phyloP scores from a whole-genome alignment of 2,888 invertebrate genomes.

The Trissolcus brochymenae region DNA sequence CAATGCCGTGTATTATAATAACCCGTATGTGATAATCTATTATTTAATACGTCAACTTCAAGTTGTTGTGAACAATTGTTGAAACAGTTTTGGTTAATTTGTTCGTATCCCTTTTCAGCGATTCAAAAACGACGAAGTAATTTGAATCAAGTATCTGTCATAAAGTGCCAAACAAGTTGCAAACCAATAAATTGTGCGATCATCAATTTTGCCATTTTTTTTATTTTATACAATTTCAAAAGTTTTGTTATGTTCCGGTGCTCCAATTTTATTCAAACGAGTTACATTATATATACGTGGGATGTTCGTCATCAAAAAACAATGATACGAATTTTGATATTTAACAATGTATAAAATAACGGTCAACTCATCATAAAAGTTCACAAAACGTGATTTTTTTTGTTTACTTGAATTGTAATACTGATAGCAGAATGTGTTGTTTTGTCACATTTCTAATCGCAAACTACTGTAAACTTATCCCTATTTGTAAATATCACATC shows the following conservation, averaged over 20 bases:
- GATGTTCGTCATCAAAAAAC: no score
- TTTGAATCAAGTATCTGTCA: constrained; percentile 16
- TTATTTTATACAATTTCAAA: no score
- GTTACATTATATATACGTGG: no score
- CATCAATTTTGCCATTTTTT: no score
- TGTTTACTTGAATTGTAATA: constrained; percentile 20
- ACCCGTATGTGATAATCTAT: constrained; percentile 56
- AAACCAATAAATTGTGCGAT: neutral
- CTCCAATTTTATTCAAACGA: no score
- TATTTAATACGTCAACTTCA: constrained; percentile 14
- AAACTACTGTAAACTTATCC: no score
- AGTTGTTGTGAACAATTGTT: constrained; percentile 16
- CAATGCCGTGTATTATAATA: constrained; percentile 46
- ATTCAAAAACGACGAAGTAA: neutral
- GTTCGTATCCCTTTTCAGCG: neutral
- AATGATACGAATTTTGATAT: no score
- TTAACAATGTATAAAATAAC: no score
- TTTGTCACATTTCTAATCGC: constrained; percentile 3
- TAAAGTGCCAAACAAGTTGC: constrained; percentile 22
- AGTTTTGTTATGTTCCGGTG: no score
- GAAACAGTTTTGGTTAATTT: constrained; percentile 17
- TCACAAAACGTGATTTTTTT: constrained; percentile 19
- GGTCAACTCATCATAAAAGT: constrained; percentile 11
- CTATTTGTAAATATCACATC: constrained; percentile 29
- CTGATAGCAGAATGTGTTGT: constrained; percentile 20